phyloP scores from a whole-genome alignment of 2,797 vertebrate species.

The Diceros bicornis region DNA sequence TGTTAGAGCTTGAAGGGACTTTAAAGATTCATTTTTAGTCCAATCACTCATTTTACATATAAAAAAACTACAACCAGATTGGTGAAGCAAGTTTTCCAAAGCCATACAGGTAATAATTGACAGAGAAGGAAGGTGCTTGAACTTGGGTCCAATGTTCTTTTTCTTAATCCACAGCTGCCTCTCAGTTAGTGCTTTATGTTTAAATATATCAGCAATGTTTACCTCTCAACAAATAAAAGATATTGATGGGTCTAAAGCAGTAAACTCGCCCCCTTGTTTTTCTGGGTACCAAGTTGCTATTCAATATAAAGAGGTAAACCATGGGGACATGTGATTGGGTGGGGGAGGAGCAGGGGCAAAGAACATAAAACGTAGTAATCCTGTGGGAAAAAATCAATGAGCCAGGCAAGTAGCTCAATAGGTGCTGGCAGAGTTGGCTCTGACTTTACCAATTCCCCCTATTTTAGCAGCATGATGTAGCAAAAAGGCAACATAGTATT shows the following conservation, averaged over 20 bases:
- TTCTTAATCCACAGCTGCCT: neutral
- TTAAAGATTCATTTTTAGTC: slow-evolving; percentile 1
- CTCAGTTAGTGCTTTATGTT: neutral
- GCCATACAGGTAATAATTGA: neutral
- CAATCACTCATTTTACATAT: neutral
- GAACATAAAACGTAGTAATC: neutral
- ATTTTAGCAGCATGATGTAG: neutral
- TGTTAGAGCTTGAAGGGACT: neutral
- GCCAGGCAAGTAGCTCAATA: neutral
- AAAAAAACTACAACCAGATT: neutral
- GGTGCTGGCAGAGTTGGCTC: neutral
- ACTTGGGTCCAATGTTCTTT: neutral
- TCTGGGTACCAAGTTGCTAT: neutral
- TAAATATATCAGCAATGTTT: neutral
- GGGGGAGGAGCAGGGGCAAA: neutral
- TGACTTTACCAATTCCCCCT: neutral
- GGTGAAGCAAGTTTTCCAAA: slow-evolving; percentile 2
- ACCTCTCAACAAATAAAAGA: neutral
- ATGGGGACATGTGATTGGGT: neutral
- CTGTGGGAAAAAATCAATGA: slow-evolving; percentile 37
- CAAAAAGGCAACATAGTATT: neutral
- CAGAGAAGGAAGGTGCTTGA: neutral
- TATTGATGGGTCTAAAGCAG: neutral
- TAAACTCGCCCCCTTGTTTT: neutral
- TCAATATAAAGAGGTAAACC: neutral